Base-by-base conservation (phyloP, 2,888 invertebrate species). In the Microplitis manilae region DNA sequence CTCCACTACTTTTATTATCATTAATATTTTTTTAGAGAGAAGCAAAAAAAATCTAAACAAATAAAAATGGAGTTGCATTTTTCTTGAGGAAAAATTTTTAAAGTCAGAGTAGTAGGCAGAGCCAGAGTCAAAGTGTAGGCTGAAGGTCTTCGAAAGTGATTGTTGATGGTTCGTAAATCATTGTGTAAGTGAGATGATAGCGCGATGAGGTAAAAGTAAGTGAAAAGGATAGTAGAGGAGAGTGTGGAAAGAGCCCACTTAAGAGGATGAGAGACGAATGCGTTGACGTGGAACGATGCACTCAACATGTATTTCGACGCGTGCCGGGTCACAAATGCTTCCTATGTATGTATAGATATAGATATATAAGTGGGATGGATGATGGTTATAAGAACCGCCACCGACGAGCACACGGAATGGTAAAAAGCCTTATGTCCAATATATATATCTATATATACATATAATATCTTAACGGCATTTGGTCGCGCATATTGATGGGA, bases 401-500 rank as follows among this genome's bases (percentile, higher is more conserved):
- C 72, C 72, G 62, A 72, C 40, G 65, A 67, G n/a, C 69, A 68
- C 30, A 59, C 59, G 75, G 77, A 80, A 79, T 80, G 80, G 81
- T 81, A 79, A 80, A 77, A 77, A 79, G 79, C 80, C 80, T 79
- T 80, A 82, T 74, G 84, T 80, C 84, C 50, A 13, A 50, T 50
- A 50, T 50, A 50, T 50, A 50, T 30, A 50, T 50, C 13, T 50
- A 50, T 50, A 50, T 50, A 50, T 5, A 50, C 6, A 50, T 5
- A 50, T 50, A 50, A 50, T 88, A 89, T 89, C 88, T 87, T 87
- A 87, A 88, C 86, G 85, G 86, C 85, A 83, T 88, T 87, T 84
- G 84, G 83, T 81, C 83, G 77, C 79, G 86, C 85, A 87, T 86
- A 88, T 88, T 87, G 87, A 87, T 87, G 86, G 87, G 88, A 87